Base-by-base conservation (phyloP, 1,140 invertebrate species). In the Ceratitis capitata region DNA sequence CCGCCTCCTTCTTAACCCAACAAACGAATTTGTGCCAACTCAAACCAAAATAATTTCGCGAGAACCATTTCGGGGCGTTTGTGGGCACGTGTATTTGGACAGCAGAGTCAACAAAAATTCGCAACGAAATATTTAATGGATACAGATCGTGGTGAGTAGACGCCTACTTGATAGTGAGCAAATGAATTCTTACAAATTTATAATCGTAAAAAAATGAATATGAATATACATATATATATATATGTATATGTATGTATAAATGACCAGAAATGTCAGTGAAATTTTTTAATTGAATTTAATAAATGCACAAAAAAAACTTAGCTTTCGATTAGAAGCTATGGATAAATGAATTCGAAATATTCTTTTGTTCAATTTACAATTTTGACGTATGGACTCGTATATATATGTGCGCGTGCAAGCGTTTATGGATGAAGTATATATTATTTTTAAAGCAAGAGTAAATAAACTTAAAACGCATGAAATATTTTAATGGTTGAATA, bases 271-370 rank as follows among this genome's bases (percentile, higher is more conserved):
- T 64, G 29, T 14, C 58, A 64, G 29, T 5, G 14, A 39, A 82
- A 47, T 29, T 6, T 82, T 82, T 82, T 82, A 82, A 47, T 82
- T 82, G 78, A 32, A 85, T 69, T 32, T 35, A 69, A 69, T 69
- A 69, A 69, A 69, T 69, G 16, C 32, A 10, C n/a, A n/a, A n/a
- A n/a, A n/a, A n/a, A n/a, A n/a, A n/a, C n/a, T n/a, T n/a, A n/a
- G n/a, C n/a, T n/a, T n/a, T n/a, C n/a, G n/a, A n/a, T n/a, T n/a
- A 12, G 26, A 64, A 64, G 61, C 29, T 16, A 64, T 32, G 61
- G 9, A 64, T 14, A 61, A 61, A 19, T 19, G 29, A 69, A 53
- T 14, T 53, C n/a, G 4, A 19, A 53, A 19, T 12, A 12, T 69
- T 29, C 61, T 39, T 14, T 12, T n/a, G n/a, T n/a, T n/a, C n/a